Percentiles rank a stretch among this genome's conserved stretches.
phyloP scores from a whole-genome alignment of 2,888 invertebrate genomes.

The Orthosia cruda region DNA sequence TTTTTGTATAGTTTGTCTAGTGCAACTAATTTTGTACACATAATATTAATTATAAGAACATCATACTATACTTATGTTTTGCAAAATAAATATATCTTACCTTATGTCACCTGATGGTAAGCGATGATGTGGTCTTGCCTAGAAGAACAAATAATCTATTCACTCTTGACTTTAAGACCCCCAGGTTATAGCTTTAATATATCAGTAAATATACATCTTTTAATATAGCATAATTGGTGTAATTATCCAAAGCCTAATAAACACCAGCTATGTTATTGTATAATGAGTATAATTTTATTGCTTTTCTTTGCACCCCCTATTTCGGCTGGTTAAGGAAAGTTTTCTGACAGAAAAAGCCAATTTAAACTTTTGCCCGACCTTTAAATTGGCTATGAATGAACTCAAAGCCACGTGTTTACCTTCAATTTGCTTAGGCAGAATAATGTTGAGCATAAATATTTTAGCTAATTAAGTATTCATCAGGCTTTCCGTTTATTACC shows the following conservation, averaged over 20 bases:
- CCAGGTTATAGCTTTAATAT: too few species aligned
- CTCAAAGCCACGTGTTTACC: constrained; percentile 18
- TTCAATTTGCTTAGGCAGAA: constrained; percentile 30
- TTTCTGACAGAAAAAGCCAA: constrained; percentile 52
- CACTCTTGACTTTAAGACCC: too few species aligned
- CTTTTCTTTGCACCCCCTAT: constrained; percentile 13
- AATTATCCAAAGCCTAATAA: constrained; percentile 5
- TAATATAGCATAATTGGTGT: constrained; percentile 1
- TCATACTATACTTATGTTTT: too few species aligned
- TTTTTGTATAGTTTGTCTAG: too few species aligned
- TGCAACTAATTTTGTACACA: too few species aligned
- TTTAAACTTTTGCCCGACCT: constrained; percentile 48
- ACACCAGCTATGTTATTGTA: background rate
- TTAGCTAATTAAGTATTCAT: constrained; percentile 38
- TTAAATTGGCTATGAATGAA: constrained; percentile 41
- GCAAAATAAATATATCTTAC: too few species aligned
- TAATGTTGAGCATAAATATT: constrained; percentile 24
- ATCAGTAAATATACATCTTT: too few species aligned
- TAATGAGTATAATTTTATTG: constrained; percentile 9
- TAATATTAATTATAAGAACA: too few species aligned
- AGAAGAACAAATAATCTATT: too few species aligned
- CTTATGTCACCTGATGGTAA: too few species aligned
- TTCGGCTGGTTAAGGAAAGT: constrained; percentile 20
- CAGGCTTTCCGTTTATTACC: background rate
- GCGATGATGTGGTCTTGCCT: too few species aligned